These are phyloP conservation scores for Zygothrica quintamaculata DNA, from an alignment of 2,888 invertebrate species.

Conservation along the genomic window DNA sequence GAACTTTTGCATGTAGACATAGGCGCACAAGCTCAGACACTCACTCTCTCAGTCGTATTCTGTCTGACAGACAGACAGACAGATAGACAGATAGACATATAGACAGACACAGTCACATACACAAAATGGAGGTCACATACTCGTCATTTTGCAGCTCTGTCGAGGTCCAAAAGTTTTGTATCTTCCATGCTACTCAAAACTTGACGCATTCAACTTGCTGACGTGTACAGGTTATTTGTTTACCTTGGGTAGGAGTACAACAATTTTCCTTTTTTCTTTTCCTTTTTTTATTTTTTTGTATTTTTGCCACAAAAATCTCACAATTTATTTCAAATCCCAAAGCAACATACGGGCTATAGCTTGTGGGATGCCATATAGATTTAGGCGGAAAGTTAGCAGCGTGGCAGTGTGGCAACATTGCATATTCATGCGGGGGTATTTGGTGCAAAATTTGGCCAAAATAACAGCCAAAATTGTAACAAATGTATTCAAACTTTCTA, in stretches of 20 bases:
- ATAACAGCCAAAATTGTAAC: conserved; percentile 13
- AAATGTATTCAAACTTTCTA: conserved; percentile 13
- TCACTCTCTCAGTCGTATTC: conserved; percentile 40
- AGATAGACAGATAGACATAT: too few relatives aligned
- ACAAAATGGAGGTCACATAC: conserved; percentile 48
- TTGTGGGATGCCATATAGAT: not conserved
- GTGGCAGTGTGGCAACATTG: not conserved
- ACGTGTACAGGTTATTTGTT: conserved; percentile 46
- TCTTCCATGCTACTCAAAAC: conserved; percentile 28
- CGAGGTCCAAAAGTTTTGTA: conserved; percentile 49
- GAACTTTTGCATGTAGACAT: conserved; percentile 59
- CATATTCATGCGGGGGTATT: conserved; percentile 3
- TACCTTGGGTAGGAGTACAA: conserved; percentile 40
- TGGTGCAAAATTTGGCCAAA: conserved; percentile 25
- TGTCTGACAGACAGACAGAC: too few relatives aligned
- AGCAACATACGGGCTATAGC: conserved; percentile 42
- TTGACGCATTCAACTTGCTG: conserved; percentile 33
- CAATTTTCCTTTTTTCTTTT: too few relatives aligned
- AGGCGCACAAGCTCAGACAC: conserved; percentile 4
- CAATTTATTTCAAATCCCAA: conserved; percentile 59
- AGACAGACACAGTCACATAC: too few relatives aligned
- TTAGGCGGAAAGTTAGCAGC: not conserved
- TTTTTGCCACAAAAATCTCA: conserved; percentile 23
- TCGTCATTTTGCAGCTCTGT: conserved; percentile 52
- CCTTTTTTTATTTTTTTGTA: too few relatives aligned